These are phyloP conservation scores for Chrysina gloriosa DNA, from an alignment of 2,888 invertebrate genomes.

Conservation along the genomic window DNA sequence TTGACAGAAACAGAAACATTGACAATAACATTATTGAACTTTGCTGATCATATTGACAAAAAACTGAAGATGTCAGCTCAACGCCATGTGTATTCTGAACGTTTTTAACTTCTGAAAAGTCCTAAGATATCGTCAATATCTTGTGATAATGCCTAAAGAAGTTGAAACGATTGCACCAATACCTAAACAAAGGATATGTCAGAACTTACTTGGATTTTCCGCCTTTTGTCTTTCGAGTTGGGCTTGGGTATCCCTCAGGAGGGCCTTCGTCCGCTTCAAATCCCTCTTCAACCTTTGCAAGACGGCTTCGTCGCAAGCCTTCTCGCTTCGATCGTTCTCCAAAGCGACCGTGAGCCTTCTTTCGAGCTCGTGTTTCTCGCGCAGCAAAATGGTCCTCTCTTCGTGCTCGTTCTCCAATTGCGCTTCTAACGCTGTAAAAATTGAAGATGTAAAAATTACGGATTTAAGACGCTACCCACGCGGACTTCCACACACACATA, in stretches of 20 bases:
- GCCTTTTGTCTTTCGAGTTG: constrained; percentile 90
- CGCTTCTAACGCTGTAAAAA: constrained; percentile 81
- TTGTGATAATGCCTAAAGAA: no score
- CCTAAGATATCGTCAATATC: no score
- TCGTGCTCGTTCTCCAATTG: constrained; percentile 95
- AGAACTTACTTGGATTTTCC: constrained; percentile 78
- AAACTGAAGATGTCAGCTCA: no score
- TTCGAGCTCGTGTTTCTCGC: constrained; percentile 93
- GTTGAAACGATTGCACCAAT: no score
- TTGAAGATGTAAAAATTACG: neutral
- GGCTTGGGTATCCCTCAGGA: constrained; percentile 91
- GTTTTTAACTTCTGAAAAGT: no score
- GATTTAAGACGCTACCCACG: no score
- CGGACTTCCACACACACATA: constrained; percentile 61
- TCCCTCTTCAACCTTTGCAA: constrained; percentile 84
- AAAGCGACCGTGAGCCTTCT: constrained; percentile 83
- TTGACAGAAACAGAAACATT: no score
- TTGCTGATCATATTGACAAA: no score
- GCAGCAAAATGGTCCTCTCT: constrained; percentile 84
- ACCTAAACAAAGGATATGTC: no score
- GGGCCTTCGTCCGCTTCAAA: constrained; percentile 87
- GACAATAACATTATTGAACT: no score
- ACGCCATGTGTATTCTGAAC: no score
- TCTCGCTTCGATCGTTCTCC: constrained; percentile 79
- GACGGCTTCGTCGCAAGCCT: constrained; percentile 78